Conservation (phyloP, 2,113 vertebrate genomes). For the Cyanistes caeruleus region DNA sequence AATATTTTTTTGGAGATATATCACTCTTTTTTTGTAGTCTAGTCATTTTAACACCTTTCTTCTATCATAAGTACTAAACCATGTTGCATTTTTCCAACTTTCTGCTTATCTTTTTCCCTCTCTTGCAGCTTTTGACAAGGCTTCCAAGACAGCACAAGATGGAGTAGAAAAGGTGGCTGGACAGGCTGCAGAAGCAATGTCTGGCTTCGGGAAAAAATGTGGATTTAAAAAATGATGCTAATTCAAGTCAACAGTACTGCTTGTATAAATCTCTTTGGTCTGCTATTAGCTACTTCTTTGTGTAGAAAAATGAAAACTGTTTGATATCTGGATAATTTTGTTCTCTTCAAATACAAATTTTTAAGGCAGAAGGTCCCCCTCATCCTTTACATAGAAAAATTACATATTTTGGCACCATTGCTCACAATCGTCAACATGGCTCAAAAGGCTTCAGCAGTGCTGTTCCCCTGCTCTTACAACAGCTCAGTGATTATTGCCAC, state of each 20-base stretch:
- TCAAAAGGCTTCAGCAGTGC: not conserved
- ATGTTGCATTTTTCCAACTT: not conserved
- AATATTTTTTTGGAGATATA: not conserved
- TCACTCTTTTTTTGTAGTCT: not conserved
- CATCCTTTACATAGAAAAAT: not conserved
- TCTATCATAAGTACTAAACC: not conserved
- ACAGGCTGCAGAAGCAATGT: slow-evolving; percentile 50
- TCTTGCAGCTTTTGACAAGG: slow-evolving; percentile 60
- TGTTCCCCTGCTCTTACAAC: not conserved
- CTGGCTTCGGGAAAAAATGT: slow-evolving; percentile 59
- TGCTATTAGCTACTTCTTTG: not conserved
- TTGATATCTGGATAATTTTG: not conserved
- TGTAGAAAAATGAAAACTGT: not conserved
- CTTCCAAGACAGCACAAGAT: slow-evolving; percentile 46
- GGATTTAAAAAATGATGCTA: slow-evolving; percentile 58
- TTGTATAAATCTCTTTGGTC: not conserved
- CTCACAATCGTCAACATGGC: not conserved
- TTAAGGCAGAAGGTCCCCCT: not conserved
- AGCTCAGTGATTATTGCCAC: not conserved
- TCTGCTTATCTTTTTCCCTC: not conserved
- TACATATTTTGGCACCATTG: not conserved
- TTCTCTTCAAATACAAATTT: not conserved
- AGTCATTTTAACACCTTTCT: not conserved
- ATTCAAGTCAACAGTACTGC: not conserved
- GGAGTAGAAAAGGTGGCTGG: slow-evolving; percentile 43